These are phyloP conservation scores for Trogon surrucura DNA, from an alignment of 2,113 vertebrate genomes.

Conservation along the genomic window DNA sequence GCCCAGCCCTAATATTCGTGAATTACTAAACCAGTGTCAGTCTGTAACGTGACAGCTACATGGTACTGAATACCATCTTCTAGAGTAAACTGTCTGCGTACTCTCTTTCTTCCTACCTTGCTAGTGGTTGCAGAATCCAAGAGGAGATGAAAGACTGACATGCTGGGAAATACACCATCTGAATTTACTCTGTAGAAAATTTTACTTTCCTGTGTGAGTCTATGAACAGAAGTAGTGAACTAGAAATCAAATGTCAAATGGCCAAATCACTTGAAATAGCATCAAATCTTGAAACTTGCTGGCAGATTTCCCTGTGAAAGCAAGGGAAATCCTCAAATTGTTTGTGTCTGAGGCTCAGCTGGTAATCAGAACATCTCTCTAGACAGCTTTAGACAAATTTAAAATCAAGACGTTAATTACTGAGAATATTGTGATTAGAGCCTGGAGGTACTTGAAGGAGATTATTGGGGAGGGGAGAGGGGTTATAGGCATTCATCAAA, in stretches of 20 bases:
- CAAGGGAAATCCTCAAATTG: not conserved
- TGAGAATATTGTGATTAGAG: slow-evolving; percentile 8
- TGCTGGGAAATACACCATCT: not conserved
- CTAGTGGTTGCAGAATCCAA: not conserved
- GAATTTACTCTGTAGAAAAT: not conserved
- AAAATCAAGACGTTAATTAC: slow-evolving; percentile 45
- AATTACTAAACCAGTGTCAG: not conserved
- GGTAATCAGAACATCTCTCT: slow-evolving; percentile 12
- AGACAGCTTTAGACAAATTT: slow-evolving; percentile 28
- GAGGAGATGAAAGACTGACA: not conserved
- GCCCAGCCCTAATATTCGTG: not conserved
- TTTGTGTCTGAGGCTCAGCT: not conserved
- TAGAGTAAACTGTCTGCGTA: not conserved
- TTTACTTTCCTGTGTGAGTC: not conserved
- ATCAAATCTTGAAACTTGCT: not conserved
- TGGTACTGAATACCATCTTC: not conserved
- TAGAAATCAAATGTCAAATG: not conserved
- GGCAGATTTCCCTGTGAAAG: not conserved
- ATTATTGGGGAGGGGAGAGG: not conserved
- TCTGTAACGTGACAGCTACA: not conserved
- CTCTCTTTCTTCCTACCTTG: not conserved
- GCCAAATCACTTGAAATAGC: not conserved
- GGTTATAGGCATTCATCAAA: not conserved
- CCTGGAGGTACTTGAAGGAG: not conserved
- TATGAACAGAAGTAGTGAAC: not conserved